Evolutionary conservation across 2,888 invertebrate genomes (phyloP).

Genomic region (Drosophila atripex): DNA sequence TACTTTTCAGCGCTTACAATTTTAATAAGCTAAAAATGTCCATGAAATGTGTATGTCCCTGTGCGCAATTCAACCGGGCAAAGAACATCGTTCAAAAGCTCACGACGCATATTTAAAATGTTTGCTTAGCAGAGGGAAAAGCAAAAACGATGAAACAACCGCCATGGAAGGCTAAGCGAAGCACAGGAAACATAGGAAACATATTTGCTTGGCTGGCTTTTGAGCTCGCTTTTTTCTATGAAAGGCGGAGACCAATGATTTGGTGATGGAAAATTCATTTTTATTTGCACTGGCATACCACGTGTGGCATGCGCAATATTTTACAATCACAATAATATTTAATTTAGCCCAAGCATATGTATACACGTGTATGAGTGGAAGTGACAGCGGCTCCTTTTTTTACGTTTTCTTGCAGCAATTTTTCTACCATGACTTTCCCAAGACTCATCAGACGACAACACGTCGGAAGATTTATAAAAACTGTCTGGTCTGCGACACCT

Average conservation of each 20-base stretch:
- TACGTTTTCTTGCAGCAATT: conserved; percentile 80
- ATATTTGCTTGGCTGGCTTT: conserved; percentile 8
- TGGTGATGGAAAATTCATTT: conserved; percentile 22
- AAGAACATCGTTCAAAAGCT: conserved; percentile 31
- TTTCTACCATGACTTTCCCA: conserved; percentile 84
- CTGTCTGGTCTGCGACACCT: conserved; percentile 84
- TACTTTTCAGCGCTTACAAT: conserved; percentile 41
- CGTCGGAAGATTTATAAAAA: conserved; percentile 83
- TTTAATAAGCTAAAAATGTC: conserved; percentile 50
- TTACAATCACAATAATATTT: conserved; percentile 16
- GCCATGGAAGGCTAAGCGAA: conserved; percentile 1
- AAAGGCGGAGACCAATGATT: neutral
- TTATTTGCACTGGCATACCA: conserved; percentile 7
- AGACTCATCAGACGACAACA: conserved; percentile 83
- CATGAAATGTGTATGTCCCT: conserved; percentile 41
- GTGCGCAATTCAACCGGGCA: conserved; percentile 24
- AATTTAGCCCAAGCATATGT: conserved; percentile 4
- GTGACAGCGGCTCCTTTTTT: conserved; percentile 10
- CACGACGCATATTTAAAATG: conserved; percentile 42
- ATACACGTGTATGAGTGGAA: neutral
- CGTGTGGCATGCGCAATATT: conserved; percentile 21
- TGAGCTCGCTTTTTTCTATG: neutral
- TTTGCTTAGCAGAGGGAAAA: conserved; percentile 22
- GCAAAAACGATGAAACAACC: conserved; percentile 9
- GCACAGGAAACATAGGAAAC: conserved; percentile 8